Percentiles rank a stretch among this genome's conserved stretches.
Evolutionary conservation across 2,888 invertebrate genomes (phyloP).

Genomic region (Luperina testacea): DNA sequence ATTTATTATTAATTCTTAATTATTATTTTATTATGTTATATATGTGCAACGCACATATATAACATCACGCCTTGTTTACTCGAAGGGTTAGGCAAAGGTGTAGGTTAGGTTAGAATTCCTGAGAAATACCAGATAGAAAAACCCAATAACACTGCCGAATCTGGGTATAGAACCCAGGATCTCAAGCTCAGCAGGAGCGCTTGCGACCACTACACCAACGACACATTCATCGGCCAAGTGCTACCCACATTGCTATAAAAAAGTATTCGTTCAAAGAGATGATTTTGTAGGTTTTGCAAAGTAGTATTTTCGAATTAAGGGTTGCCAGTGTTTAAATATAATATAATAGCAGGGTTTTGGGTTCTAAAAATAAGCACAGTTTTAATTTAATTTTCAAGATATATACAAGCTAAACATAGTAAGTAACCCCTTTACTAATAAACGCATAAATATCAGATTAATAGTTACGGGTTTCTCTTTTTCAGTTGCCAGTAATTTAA

Average conservation of each 20-base stretch:
- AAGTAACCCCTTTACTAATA: no score
- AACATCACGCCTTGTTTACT: neutral
- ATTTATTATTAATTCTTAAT: no score
- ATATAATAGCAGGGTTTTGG: conserved; percentile 22
- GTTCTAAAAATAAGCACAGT: conserved; percentile 28
- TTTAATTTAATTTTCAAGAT: neutral
- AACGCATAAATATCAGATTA: no score
- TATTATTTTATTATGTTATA: no score
- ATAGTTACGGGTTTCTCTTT: no score
- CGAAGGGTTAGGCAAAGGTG: accelerated
- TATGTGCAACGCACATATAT: neutral
- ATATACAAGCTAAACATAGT: neutral
- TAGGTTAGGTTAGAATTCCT: no score
- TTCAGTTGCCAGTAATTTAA: no score
- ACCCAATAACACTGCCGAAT: neutral
- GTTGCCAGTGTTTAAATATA: conserved; percentile 28
- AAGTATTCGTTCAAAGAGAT: neutral
- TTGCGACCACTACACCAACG: neutral
- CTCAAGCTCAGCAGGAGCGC: neutral
- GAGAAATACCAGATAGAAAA: neutral
- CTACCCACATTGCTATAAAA: neutral
- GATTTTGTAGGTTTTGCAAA: neutral
- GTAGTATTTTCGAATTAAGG: neutral
- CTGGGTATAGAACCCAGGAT: neutral
- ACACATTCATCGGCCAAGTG: neutral